These are phyloP conservation scores for Acrobasis consociella DNA, from an alignment of 2,888 invertebrate species.

Conservation along the genomic window DNA sequence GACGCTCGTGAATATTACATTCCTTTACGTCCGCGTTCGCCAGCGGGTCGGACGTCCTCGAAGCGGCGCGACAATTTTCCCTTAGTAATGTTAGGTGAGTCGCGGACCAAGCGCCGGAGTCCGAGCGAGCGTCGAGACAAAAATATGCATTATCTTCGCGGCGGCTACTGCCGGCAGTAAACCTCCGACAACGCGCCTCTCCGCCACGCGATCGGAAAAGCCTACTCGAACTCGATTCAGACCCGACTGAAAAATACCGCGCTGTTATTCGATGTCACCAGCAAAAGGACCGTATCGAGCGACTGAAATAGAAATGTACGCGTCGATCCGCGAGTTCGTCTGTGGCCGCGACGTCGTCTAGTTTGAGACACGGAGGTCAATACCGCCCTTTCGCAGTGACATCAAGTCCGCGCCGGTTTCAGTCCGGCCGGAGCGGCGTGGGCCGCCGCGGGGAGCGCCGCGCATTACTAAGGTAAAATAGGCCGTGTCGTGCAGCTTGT, in stretches of 20 bases:
- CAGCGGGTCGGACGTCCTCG: conserved; percentile 53
- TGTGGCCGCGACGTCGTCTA: too few species aligned
- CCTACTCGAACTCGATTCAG: background rate
- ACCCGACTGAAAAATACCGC: background rate
- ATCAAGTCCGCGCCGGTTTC: background rate
- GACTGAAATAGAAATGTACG: too few species aligned
- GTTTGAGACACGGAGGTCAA: too few species aligned
- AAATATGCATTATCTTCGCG: conserved; percentile 74
- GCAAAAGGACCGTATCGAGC: background rate
- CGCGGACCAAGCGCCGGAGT: conserved; percentile 36
- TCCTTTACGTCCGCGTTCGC: conserved; percentile 33
- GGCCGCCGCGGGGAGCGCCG: conserved; percentile 35
- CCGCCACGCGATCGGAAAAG: background rate
- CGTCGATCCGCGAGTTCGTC: too few species aligned
- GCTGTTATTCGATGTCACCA: background rate
- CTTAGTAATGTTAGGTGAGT: conserved; percentile 75
- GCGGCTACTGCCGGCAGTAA: conserved; percentile 20
- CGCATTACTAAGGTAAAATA: conserved; percentile 78
- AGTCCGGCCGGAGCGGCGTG: background rate
- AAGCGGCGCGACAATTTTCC: conserved; percentile 75
- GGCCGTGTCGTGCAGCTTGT: conserved; percentile 55
- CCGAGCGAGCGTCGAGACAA: conserved; percentile 59
- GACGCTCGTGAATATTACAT: background rate
- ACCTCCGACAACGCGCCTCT: conserved; percentile 24
- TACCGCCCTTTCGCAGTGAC: too few species aligned